Evolutionary conservation across 92 coral and sea anemone genomes (phyloP), one percentile per base, ranked within the genome.

Genomic region (Paramuricea clavata): DNA sequence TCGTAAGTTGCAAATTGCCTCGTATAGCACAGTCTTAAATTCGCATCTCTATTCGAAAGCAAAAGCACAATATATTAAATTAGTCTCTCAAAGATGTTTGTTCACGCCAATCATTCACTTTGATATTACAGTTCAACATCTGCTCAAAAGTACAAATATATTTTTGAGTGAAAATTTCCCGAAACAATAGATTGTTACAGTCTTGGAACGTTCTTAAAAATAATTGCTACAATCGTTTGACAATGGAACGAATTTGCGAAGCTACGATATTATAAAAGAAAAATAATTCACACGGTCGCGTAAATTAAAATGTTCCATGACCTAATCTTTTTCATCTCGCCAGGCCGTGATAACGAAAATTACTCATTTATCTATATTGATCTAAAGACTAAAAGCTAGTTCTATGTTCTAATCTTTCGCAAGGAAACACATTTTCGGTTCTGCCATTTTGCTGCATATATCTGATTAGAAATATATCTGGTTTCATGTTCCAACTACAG

Each of bases 401-500:
- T 30, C 25, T 31, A 31, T 3, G 72, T 26, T 27, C 17, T 21
- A 21, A 54, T 21, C 72, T 9, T 65, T 33, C 41, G 19, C 39
- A 65, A 13, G 41, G 39, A 31, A 65, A 28, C 72, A 28, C 72
- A 65, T 65, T 65, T 65, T 65, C 39, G 41, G 0, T 5, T 62
- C 39, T 26, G 34, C 0, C 22, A 30, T 28, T 28, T 65, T 11
- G 17, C 72, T 65, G 39, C 28, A 9, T 31, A 15, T 65, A 27
- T 27, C 31, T 60, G 32, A 22, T 60, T 22, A 60, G 21, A 60
- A 21, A 60, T 27, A 8, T 26, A 22, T 65, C 39, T 33, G 72
- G 72, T 65, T 65, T 65, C 41, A 65, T 65, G 39, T 65, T 65
- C 72, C 72, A 65, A 9, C 19, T 23, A 54, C 62, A 47, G 54